phyloP scores from a whole-genome alignment of 2,113 vertebrate species.

The Anseranas semipalmata region DNA sequence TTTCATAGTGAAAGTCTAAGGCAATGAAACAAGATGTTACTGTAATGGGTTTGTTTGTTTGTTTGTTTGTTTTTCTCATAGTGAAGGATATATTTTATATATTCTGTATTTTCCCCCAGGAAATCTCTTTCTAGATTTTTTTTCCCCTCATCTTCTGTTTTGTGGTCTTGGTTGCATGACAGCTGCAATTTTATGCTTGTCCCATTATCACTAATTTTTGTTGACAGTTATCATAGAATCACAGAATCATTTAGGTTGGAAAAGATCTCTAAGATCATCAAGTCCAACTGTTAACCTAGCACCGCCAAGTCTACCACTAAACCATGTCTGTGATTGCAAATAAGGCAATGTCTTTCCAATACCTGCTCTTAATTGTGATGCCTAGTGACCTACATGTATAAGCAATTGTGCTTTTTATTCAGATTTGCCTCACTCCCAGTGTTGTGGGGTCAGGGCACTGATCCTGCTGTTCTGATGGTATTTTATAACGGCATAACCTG shows the following conservation, averaged over 20 bases:
- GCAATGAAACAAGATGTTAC: not conserved
- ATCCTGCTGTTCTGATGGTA: not conserved
- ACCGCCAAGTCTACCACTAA: no score
- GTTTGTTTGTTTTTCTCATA: not conserved
- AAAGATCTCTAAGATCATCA: no score
- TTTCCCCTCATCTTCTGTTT: not conserved
- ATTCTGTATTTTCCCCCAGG: not conserved
- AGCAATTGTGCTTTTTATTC: not conserved
- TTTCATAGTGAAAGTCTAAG: not conserved
- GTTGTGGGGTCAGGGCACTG: not conserved
- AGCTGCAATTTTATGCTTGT: not conserved
- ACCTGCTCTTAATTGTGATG: not conserved
- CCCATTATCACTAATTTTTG: not conserved
- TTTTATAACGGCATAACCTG: not conserved
- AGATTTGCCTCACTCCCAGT: not conserved
- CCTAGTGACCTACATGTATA: not conserved
- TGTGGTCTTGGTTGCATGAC: accelerated
- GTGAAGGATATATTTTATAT: not conserved
- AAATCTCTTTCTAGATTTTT: not conserved
- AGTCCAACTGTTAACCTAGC: no score
- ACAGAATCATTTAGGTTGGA: no score
- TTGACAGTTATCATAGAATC: no score
- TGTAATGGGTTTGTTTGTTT: not conserved
- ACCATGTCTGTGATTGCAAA: no score
- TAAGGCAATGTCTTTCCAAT: not conserved